Conservation (phyloP, 2,113 vertebrate species). For the Microtus pennsylvanicus region DNA sequence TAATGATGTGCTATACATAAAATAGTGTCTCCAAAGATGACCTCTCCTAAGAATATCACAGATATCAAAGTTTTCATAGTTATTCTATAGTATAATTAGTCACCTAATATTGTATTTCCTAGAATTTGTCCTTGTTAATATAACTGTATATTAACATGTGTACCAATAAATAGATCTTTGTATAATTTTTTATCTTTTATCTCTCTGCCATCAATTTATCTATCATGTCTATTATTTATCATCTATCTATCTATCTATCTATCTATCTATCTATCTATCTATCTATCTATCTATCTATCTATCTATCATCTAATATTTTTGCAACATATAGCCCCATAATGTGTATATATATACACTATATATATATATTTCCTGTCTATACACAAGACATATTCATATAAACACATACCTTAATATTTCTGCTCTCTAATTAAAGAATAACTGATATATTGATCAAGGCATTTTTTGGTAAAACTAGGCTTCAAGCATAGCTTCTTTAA, state of each 20-base stretch:
- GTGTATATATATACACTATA: too few relatives aligned
- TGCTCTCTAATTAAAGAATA: not conserved
- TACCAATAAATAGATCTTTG: not conserved
- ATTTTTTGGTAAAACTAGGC: not conserved
- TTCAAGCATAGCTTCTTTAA: conserved; percentile 2
- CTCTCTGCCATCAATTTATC: not conserved
- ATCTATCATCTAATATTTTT: not conserved
- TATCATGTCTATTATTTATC: not conserved
- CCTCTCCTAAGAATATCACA: not conserved
- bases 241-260: too few relatives aligned
- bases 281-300: too few relatives aligned
- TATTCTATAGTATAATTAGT: not conserved
- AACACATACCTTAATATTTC: not conserved
- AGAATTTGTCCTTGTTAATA: not conserved
- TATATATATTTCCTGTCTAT: not conserved
- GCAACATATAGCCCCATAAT: not conserved
- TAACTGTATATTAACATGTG: not conserved
- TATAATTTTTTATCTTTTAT: not conserved
- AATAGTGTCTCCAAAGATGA: not conserved
- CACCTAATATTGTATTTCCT: not conserved
- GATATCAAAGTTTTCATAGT: not conserved
- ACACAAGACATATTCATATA: not conserved
- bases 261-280: not conserved
- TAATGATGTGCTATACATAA: not conserved
- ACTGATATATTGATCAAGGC: not conserved